Evolutionary conservation across 2,113 vertebrate genomes (phyloP).

Genomic region (Chlorodrepanis virens): DNA sequence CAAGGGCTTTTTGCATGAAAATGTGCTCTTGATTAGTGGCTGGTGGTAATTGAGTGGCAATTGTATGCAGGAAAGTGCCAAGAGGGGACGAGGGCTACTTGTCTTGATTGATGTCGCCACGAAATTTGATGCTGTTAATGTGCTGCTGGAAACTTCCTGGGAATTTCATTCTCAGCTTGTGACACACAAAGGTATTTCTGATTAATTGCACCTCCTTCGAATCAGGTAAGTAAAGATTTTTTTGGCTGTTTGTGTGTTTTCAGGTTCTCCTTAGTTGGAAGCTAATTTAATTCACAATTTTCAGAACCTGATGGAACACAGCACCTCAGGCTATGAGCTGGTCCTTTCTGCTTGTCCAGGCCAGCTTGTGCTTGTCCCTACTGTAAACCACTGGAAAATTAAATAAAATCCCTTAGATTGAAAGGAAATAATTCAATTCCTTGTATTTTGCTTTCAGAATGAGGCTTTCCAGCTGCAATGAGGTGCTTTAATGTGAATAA

Average conservation of each 20-base stretch:
- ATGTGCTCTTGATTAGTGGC: neutral
- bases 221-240: neutral
- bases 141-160: neutral
- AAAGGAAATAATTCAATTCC: neutral
- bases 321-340: neutral
- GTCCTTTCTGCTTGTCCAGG: neutral
- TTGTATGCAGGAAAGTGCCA: conserved; percentile 16
- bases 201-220: neutral
- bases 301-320: neutral
- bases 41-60: neutral
- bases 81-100: neutral
- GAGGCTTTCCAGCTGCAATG: neutral
- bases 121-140: neutral
- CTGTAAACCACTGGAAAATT: neutral
- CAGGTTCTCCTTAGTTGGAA: neutral
- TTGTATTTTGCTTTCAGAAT: neutral
- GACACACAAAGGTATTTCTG: neutral
- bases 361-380: fast-evolving
- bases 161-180: neutral
- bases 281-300: neutral
- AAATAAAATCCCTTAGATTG: neutral
- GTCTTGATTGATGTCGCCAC: neutral
- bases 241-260: neutral
- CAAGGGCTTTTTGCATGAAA: neutral
- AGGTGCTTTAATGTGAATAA: neutral